A percentile compares a stretch with the other conserved stretches of the same genome.
Evolutionary conservation across 2,888 invertebrate genomes (phyloP).

Genomic region (Aethes cnicana): DNA sequence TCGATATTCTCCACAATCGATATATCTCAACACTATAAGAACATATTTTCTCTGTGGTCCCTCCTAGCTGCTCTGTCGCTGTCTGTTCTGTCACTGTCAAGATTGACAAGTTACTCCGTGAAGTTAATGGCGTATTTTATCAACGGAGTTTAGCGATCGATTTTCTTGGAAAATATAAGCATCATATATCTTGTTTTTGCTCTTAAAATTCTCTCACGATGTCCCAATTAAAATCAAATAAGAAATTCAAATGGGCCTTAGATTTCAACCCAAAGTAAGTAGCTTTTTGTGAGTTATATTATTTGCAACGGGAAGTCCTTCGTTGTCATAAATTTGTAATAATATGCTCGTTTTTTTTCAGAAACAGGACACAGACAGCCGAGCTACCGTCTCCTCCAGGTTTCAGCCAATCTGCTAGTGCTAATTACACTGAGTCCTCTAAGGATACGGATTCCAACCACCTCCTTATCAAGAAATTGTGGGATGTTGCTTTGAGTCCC

Average conservation of each 20-base stretch:
- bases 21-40: too few relatives aligned
- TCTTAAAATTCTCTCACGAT: conserved; percentile 44
- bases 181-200: neutral
- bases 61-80: too few relatives aligned
- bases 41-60: too few relatives aligned
- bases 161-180: too few relatives aligned
- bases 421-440: conserved; percentile 89
- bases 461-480: conserved; percentile 95
- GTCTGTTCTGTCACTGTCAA: too few relatives aligned
- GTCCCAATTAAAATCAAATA: conserved; percentile 67
- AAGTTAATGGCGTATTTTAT: too few relatives aligned
- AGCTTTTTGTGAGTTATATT: neutral
- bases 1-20: too few relatives aligned
- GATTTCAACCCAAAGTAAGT: conserved; percentile 84
- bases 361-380: conserved; percentile 52
- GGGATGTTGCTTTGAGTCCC: conserved; percentile 97
- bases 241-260: conserved; percentile 85
- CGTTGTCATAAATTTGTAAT: conserved; percentile 4
- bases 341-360: conserved; percentile 37
- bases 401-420: conserved; percentile 87
- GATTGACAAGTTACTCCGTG: too few relatives aligned
- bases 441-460: conserved; percentile 92
- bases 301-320: neutral
- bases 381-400: conserved; percentile 92
- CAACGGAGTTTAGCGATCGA: too few relatives aligned